Base-by-base conservation (phyloP, 2,113 vertebrate genomes). In the Sitta europaea region DNA sequence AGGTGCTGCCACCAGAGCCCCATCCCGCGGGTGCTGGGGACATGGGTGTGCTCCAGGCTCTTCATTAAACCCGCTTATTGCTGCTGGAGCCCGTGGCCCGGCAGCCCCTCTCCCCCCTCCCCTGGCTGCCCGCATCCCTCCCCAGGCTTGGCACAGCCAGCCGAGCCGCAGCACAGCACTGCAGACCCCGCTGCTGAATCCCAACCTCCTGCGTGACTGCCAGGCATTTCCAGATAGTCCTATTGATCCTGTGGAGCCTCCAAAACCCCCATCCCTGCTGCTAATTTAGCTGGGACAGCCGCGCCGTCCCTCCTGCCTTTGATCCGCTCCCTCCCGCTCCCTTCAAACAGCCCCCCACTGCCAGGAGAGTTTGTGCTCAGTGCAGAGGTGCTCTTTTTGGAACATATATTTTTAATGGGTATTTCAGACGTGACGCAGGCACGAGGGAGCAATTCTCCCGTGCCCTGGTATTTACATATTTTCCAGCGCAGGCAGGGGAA, bases 331-430 rank as follows among this genome's bases (percentile, higher is more conserved):
- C 31, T 87, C 73, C 68, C 19, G 7, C 92, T 88, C 88, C 92
- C 85, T 90, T 92, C 97, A 70, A 74, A 53, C 92, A 80, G 63
- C 65, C 86, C 85, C 86, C 92, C 95, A 38, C 51, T 54, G 83
- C 95, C 92, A n/a, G 88, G 45, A 93, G 96, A 95, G 91, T 29
- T 53, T 68, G 83, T 55, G 94, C 88, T 92, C 67, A 4, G 89
- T 86, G 92, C 85, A 95, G 94, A 95, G 84, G 90, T 93, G 82
- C 90, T 96, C 94, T 96, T 96, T 96, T 96, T 92, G 93, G 94
- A 96, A 95, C 88, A 92, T 93, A 93, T 83, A 88, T 96, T 92
- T 97, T 96, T 97, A 96, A 96, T 96, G 90, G 96, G 84, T 43
- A 95, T 97, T 96, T 97, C 95, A 95, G 93, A 91, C 47, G 47